Percentiles rank a stretch among this genome's conserved stretches.
phyloP scores from a whole-genome alignment of 1,140 invertebrate species.

The Drosophila lacteicornis region DNA sequence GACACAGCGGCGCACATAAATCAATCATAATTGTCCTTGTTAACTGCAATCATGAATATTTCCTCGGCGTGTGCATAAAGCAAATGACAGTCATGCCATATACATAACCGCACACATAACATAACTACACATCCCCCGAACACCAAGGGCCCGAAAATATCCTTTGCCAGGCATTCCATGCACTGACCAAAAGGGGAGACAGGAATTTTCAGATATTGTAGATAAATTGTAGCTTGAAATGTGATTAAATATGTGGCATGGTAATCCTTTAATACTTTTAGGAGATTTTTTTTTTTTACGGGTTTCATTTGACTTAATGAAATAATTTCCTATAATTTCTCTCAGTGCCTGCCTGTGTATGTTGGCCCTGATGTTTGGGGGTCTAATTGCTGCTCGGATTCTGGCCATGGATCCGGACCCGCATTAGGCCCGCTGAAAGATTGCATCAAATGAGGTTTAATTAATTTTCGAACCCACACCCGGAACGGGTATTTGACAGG shows the following conservation, averaged over 20 bases:
- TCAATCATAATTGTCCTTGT: conserved; percentile 83
- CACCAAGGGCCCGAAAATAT: conserved; percentile 38
- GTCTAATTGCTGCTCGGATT: conserved; percentile 64
- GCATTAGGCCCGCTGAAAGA: conserved; percentile 53
- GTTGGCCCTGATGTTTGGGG: conserved; percentile 53
- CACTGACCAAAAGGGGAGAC: not conserved
- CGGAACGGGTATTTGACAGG: conserved; percentile 45
- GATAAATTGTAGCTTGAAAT: no score
- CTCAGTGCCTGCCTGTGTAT: conserved; percentile 10
- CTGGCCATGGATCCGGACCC: conserved; percentile 17
- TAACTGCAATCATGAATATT: conserved; percentile 83
- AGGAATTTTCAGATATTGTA: no score
- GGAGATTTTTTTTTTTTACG: no score
- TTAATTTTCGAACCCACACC: conserved; percentile 65
- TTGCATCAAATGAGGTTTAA: conserved; percentile 75
- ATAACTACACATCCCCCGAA: conserved; percentile 17
- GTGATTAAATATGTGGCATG: no score
- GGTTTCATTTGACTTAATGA: no score
- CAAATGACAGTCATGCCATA: conserved; percentile 77
- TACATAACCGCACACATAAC: conserved; percentile 51
- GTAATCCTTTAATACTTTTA: no score
- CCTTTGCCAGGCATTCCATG: conserved; percentile 24
- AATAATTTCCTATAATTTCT: not conserved
- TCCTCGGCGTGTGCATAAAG: conserved; percentile 70
- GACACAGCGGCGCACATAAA: conserved; percentile 59